These are phyloP conservation scores for Drosophila fungiperda DNA, from an alignment of 2,888 invertebrate species.

Conservation along the genomic window DNA sequence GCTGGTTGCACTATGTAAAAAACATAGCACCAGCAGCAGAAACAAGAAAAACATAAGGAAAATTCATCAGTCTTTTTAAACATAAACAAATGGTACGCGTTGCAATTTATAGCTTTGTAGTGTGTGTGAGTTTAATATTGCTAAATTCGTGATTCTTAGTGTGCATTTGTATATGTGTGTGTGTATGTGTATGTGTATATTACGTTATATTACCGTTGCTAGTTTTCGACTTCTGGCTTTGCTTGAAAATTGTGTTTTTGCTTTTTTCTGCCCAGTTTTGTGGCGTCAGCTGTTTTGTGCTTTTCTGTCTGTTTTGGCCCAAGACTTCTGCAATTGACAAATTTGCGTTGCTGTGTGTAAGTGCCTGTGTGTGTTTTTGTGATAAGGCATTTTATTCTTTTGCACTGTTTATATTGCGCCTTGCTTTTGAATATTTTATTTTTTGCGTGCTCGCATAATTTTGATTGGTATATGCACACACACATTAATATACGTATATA, in stretches of 20 bases:
- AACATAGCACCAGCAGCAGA: neutral
- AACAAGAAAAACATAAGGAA: conserved; percentile 20
- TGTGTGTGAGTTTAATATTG: conserved; percentile 6
- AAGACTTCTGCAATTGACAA: conserved; percentile 40
- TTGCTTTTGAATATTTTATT: conserved; percentile 45
- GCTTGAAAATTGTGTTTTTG: conserved; percentile 19
- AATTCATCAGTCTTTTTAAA: conserved; percentile 37
- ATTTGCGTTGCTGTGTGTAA: conserved; percentile 10
- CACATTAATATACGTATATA: neutral
- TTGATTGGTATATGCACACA: conserved; percentile 17
- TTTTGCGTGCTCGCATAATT: conserved; percentile 53
- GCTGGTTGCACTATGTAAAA: conserved; percentile 35
- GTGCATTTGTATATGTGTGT: conserved; percentile 7
- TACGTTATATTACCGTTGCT: conserved; percentile 30
- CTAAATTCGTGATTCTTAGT: conserved; percentile 13
- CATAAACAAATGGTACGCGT: conserved; percentile 71
- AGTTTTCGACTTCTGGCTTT: conserved; percentile 20
- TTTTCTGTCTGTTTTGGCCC: conserved; percentile 47
- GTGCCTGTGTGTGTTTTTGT: conserved; percentile 7
- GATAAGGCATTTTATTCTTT: conserved; percentile 42
- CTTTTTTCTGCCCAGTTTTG: conserved; percentile 19
- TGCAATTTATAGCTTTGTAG: conserved; percentile 17
- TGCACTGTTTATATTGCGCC: conserved; percentile 50
- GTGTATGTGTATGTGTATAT: conserved; percentile 30
- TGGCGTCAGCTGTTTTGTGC: conserved; percentile 67